These are phyloP conservation scores for Tubiluchus corallicola DNA, from an alignment of 2,888 invertebrate species.

Conservation along the genomic window DNA sequence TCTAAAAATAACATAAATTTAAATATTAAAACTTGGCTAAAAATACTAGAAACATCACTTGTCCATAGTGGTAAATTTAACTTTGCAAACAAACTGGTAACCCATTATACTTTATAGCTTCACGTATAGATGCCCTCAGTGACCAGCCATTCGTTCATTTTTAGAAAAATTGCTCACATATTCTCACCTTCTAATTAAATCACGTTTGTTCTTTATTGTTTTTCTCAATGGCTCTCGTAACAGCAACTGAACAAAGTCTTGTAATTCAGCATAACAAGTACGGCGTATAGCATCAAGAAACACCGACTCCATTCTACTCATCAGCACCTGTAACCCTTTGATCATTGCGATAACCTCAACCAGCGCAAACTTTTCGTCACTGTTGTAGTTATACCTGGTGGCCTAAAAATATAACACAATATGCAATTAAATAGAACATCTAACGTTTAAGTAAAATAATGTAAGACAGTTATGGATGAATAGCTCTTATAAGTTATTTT, in stretches of 20 bases:
- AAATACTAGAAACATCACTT: too few relatives aligned
- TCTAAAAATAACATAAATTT: too few relatives aligned
- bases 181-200: slow-evolving; percentile 45
- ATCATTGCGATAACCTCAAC: slow-evolving; percentile 95
- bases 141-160: too few relatives aligned
- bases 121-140: too few relatives aligned
- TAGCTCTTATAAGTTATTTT: too few relatives aligned
- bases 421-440: slow-evolving; percentile 4
- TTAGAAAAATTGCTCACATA: slow-evolving; percentile 39
- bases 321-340: slow-evolving; percentile 84
- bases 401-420: slow-evolving; percentile 38
- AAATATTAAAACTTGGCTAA: too few relatives aligned
- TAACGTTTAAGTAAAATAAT: slow-evolving; percentile 2
- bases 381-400: slow-evolving; percentile 88
- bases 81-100: too few relatives aligned
- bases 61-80: too few relatives aligned
- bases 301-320: slow-evolving; percentile 95
- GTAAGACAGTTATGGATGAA: too few relatives aligned
- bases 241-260: slow-evolving; percentile 79
- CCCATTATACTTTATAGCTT: too few relatives aligned
- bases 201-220: slow-evolving; percentile 92
- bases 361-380: slow-evolving; percentile 89
- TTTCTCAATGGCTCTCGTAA: slow-evolving; percentile 82
- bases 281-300: slow-evolving; percentile 71
- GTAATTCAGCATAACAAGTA: slow-evolving; percentile 84